Evolutionary conservation across 1,140 invertebrate species (phyloP).

Genomic region (Whitmania pigra): DNA sequence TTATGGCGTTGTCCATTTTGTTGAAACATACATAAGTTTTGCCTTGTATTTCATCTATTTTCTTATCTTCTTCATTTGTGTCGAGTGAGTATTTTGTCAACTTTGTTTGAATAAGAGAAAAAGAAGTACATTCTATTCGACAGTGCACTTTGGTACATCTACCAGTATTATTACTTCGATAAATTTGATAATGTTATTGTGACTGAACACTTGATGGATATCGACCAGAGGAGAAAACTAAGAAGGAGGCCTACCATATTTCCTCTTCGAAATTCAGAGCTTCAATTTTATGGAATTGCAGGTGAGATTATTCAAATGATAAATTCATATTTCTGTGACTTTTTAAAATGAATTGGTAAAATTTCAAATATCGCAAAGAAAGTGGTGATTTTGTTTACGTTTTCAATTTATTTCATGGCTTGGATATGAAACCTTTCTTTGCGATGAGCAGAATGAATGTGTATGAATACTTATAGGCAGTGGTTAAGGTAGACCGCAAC

Average conservation of each 20-base stretch:
- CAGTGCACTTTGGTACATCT: constrained; percentile 8
- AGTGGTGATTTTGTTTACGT: too few relatives aligned
- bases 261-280: neutral
- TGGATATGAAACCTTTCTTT: too few relatives aligned
- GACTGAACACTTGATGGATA: neutral
- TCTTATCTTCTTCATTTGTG: neutral
- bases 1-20: neutral
- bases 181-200: constrained; percentile 1
- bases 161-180: constrained; percentile 6
- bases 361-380: too few relatives aligned
- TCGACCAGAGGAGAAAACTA: constrained; percentile 6
- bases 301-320: neutral
- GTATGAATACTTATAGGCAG: too few relatives aligned
- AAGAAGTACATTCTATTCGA: neutral
- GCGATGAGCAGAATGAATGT: too few relatives aligned
- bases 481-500: too few relatives aligned
- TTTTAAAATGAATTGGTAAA: too few relatives aligned
- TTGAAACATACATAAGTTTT: neutral
- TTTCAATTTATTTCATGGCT: too few relatives aligned
- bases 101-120: too few relatives aligned
- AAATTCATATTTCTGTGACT: too few relatives aligned
- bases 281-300: neutral
- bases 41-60: neutral
- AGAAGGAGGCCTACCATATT: constrained; percentile 8
- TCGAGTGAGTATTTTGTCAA: neutral